Evolutionary conservation across 2,888 invertebrate genomes (phyloP).

Genomic region (Conistra vaccinii): DNA sequence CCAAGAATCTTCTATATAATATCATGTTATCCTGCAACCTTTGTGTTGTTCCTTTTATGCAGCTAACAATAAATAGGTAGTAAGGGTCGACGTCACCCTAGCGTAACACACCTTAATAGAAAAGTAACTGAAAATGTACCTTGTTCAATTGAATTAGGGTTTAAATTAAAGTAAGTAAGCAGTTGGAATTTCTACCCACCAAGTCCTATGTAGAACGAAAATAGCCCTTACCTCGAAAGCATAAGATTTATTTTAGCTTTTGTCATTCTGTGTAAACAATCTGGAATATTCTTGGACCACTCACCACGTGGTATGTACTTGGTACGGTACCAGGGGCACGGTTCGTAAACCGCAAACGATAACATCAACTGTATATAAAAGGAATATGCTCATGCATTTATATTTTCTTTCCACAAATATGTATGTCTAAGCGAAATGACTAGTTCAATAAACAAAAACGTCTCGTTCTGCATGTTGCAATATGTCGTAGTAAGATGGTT

Average conservation of each 20-base stretch:
- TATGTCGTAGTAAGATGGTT: no score
- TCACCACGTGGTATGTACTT: not conserved
- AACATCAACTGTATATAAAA: not conserved
- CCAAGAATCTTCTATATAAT: not conserved
- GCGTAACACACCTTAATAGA: rapidly evolving
- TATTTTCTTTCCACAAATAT: not conserved
- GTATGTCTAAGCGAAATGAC: not conserved
- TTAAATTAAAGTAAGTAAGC: not conserved
- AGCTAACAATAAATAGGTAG: constrained; percentile 7
- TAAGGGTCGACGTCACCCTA: not conserved
- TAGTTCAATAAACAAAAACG: not conserved
- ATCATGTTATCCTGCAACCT: not conserved
- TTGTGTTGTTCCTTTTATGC: not conserved
- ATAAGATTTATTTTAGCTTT: constrained; percentile 21
- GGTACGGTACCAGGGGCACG: not conserved
- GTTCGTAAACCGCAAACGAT: constrained; percentile 52
- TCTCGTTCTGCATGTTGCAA: not conserved
- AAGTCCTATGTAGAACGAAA: not conserved
- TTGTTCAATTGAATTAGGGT: not conserved
- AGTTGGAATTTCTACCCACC: not conserved
- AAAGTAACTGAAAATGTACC: not conserved
- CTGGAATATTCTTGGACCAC: constrained; percentile 38
- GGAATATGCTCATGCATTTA: not conserved
- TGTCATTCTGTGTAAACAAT: constrained; percentile 6
- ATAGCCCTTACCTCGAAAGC: rapidly evolving